phyloP scores from a whole-genome alignment of 2,113 vertebrate genomes.

The Zosterops japonicus region DNA sequence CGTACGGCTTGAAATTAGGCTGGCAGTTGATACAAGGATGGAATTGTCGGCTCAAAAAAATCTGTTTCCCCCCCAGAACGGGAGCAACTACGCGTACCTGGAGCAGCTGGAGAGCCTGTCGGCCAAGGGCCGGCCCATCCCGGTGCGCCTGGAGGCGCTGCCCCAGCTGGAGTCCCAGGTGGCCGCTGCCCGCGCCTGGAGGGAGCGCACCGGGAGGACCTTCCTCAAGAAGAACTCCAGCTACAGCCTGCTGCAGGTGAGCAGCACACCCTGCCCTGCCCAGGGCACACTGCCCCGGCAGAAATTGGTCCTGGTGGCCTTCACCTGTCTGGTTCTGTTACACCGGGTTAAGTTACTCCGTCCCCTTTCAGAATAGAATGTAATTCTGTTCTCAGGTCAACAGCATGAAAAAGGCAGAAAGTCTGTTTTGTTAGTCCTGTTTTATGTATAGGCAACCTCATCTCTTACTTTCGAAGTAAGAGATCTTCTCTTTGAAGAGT shows the following conservation, averaged over 20 bases:
- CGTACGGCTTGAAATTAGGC: neutral
- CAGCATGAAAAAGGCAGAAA: neutral
- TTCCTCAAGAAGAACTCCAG: conserved; percentile 99
- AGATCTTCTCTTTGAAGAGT: neutral
- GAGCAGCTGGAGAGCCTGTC: conserved; percentile 93
- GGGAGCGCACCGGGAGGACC: conserved; percentile 92
- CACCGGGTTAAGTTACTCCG: neutral
- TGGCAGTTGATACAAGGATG: neutral
- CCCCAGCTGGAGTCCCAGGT: conserved; percentile 96
- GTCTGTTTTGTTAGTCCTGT: neutral
- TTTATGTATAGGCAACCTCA: neutral
- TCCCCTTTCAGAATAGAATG: neutral
- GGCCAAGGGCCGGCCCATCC: conserved; percentile 91
- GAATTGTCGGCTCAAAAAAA: neutral
- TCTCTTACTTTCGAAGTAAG: neutral
- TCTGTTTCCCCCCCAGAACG: conserved; percentile 75
- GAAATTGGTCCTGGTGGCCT: neutral
- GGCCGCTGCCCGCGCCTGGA: conserved; percentile 91
- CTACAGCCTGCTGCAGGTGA: conserved; percentile 91
- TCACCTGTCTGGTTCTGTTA: neutral
- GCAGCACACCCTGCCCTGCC: neutral
- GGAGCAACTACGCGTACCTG: conserved; percentile 90
- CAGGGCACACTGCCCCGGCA: too few relatives aligned
- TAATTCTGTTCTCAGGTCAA: neutral
- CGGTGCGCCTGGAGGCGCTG: conserved; percentile 88